A percentile compares a stretch with the other conserved stretches of the same genome.
phyloP scores from a whole-genome alignment of 2,888 invertebrate species.

The Eupithecia pulchellata region DNA sequence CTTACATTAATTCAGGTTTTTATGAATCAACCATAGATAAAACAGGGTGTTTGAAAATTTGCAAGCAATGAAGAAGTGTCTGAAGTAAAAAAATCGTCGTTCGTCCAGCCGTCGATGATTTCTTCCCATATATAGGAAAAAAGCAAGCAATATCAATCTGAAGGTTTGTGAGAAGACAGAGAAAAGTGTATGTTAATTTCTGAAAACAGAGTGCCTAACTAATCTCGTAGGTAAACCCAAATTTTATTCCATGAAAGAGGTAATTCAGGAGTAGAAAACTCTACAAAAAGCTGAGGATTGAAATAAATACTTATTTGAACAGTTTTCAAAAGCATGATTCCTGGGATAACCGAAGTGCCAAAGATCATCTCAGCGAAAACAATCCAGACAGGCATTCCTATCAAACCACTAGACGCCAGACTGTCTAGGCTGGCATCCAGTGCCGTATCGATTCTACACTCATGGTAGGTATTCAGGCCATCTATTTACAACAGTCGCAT shows the following conservation, averaged over 20 bases:
- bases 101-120: too few relatives aligned
- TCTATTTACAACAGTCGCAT: conserved; percentile 27
- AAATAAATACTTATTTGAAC: not conserved
- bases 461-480: conserved; percentile 27
- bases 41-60: not conserved
- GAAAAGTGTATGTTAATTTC: not conserved
- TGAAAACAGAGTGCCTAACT: not conserved
- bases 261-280: not conserved
- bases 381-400: conserved; percentile 5
- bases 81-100: too few relatives aligned
- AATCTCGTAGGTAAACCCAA: not conserved
- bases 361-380: not conserved
- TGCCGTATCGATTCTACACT: conserved; percentile 67
- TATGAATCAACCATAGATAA: not conserved
- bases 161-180: too few relatives aligned
- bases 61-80: too few relatives aligned
- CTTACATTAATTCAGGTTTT: not conserved
- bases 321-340: not conserved
- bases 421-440: conserved; percentile 65
- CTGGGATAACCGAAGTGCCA: not conserved
- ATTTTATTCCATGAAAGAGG: not conserved
- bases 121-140: not conserved
- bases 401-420: conserved; percentile 56
- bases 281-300: not conserved
- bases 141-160: not conserved